Conservation (phyloP, 2,797 vertebrate genomes). For the Gymnothorax javanicus region DNA sequence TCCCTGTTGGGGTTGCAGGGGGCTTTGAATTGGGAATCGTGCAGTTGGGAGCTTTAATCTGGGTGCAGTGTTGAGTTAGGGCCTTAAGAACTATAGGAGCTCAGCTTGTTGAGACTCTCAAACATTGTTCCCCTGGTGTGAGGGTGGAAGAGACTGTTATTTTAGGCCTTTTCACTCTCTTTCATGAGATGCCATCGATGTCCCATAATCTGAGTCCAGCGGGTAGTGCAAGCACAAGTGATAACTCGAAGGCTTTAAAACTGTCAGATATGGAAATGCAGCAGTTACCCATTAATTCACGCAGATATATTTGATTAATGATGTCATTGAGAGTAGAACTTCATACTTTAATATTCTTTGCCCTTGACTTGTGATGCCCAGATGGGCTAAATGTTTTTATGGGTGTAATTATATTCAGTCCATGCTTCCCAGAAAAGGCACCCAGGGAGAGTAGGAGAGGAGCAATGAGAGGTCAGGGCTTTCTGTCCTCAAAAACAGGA, state of each 20-base stretch:
- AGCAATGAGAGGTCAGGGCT: conserved; percentile 33
- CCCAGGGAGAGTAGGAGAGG: conserved; percentile 20
- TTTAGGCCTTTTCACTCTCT: background rate
- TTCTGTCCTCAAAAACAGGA: conserved; percentile 41
- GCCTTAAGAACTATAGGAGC: background rate
- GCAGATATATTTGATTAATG: conserved; percentile 12
- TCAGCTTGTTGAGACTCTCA: background rate
- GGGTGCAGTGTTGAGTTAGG: background rate
- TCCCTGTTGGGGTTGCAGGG: background rate
- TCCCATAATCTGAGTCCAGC: background rate
- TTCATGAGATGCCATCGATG: conserved; percentile 5
- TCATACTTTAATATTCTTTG: background rate
- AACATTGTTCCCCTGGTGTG: background rate
- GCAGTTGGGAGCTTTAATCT: background rate
- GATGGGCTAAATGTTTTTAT: conserved; percentile 18
- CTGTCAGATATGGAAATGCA: background rate
- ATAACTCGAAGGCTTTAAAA: background rate
- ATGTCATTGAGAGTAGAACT: background rate
- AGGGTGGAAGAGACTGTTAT: background rate
- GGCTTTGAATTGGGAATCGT: conserved; percentile 7
- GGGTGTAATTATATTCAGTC: conserved; percentile 43
- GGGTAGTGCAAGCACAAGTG: background rate
- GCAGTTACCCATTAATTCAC: conserved; percentile 6
- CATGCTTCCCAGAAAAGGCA: conserved; percentile 45
- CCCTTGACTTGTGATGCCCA: background rate